These are phyloP conservation scores for Rambutsinella grinnellia DNA, from an alignment of 2,888 invertebrate genomes.

Conservation along the genomic window DNA sequence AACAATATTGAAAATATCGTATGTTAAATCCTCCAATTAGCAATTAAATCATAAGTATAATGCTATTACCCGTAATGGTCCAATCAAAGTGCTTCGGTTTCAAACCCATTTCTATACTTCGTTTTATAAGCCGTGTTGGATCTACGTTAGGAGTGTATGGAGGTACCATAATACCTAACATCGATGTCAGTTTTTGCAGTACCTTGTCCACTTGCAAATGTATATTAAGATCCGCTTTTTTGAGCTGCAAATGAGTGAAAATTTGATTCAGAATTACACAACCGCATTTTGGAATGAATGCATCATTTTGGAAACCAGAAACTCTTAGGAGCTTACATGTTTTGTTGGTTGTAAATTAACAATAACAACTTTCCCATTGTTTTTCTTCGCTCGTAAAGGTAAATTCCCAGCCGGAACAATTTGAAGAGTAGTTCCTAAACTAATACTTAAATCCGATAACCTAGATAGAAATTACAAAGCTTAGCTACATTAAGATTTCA, in stretches of 20 bases:
- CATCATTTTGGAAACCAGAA: not conserved
- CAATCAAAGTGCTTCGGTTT: conserved; percentile 74
- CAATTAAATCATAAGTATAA: too few relatives aligned
- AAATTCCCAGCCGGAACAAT: conserved; percentile 97
- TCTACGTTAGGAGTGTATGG: conserved; percentile 77
- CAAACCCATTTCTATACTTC: conserved; percentile 37
- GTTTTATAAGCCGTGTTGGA: conserved; percentile 74
- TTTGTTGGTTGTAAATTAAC: conserved; percentile 98
- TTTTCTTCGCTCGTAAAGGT: conserved; percentile 86
- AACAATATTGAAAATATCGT: too few relatives aligned
- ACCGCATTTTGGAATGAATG: too few relatives aligned
- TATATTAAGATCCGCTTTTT: conserved; percentile 89
- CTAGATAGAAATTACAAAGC: conserved; percentile 74
- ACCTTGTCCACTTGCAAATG: conserved; percentile 91
- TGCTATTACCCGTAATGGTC: conserved; percentile 78
- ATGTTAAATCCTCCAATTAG: too few relatives aligned
- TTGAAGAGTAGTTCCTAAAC: conserved; percentile 97
- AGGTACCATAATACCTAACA: conserved; percentile 81
- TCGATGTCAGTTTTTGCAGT: conserved; percentile 80
- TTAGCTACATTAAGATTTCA: not conserved
- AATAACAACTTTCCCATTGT: conserved; percentile 89
- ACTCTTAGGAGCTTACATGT: conserved; percentile 80
- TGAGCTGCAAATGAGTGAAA: conserved; percentile 75
- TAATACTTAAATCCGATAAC: conserved; percentile 91
- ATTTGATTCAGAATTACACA: not conserved